These are phyloP conservation scores for Onthophagus taurus DNA, from an alignment of 1,140 invertebrate genomes.

Conservation along the genomic window DNA sequence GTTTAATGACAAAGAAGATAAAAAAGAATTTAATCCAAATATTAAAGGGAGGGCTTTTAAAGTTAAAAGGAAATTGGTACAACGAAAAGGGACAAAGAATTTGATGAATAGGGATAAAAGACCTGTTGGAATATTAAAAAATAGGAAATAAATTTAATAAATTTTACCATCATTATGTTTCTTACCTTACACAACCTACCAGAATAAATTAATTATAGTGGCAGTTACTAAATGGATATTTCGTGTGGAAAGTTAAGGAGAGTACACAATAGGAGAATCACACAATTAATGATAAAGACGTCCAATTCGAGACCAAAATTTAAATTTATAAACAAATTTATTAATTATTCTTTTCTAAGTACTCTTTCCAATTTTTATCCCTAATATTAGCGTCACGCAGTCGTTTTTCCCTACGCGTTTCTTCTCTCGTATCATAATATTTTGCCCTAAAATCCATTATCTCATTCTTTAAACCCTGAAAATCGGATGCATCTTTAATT, in stretches of 20 bases:
- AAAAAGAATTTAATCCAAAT: neutral
- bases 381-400: slow-evolving; percentile 25
- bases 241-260: neutral
- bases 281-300: too few relatives aligned
- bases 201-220: too few relatives aligned
- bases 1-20: neutral
- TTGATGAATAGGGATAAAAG: slow-evolving; percentile 11
- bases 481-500: slow-evolving; percentile 43
- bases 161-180: too few relatives aligned
- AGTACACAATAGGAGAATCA: neutral
- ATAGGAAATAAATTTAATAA: neutral
- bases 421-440: slow-evolving; percentile 55
- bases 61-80: neutral
- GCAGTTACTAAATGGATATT: too few relatives aligned
- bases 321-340: slow-evolving; percentile 7
- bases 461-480: slow-evolving; percentile 15
- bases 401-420: slow-evolving; percentile 48
- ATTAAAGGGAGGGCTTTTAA: slow-evolving; percentile 3
- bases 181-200: too few relatives aligned
- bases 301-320: too few relatives aligned
- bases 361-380: slow-evolving; percentile 25
- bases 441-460: slow-evolving; percentile 48
- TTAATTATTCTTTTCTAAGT: slow-evolving; percentile 13
- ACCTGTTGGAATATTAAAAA: slow-evolving; percentile 7
- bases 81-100: slow-evolving; percentile 12